Evolutionary conservation across 2,888 invertebrate genomes (phyloP), one percentile per base, ranked within the genome.

Genomic region (Serripes groenlandicus): DNA sequence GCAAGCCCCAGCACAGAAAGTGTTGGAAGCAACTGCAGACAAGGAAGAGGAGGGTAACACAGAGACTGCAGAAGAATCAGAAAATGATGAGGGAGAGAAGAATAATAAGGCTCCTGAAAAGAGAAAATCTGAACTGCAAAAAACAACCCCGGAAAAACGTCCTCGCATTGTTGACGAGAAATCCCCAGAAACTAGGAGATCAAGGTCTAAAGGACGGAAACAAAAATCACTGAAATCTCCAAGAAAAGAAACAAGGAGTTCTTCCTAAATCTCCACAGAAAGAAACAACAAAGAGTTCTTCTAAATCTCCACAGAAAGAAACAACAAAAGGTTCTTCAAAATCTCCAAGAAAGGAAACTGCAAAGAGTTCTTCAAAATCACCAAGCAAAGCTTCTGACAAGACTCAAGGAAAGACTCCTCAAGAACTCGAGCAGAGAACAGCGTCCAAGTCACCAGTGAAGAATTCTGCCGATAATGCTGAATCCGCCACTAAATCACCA

Each of bases 401-500:
- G 42, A 21, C 66, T 18, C 42, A 18, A 18, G 23, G 5, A 0
- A 69, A 49, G 9, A n/a, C 28, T 30, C 28, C 30, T 21, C 2
- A 28, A 28, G 15, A 18, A 62, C 21, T n/a, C 11, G 30, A 3
- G 18, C 18, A 30, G 18, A 54, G 34, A 70, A 70, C 23, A 32
- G 18, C 70, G n/a, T n/a, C 49, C 5, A 30, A 70, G n/a, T 52
- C 54, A 54, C 32, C 52, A 52, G 18, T 26, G 1, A 66, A 66
- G 18, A n/a, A 11, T 34, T 15, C n/a, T n/a, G n/a, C n/a, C n/a
- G n/a, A n/a, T n/a, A n/a, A n/a, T n/a, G n/a, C n/a, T n/a, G n/a
- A n/a, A 37, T 28, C 69, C 9, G 21, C 69, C 1, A 32, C 69
- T 3, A 52, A 21, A 52, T 74, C 75, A 7, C 75, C 75, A 75